Evolutionary conservation across 2,797 vertebrate genomes (phyloP).

Genomic region (Pangasius sanitwongsei): DNA sequence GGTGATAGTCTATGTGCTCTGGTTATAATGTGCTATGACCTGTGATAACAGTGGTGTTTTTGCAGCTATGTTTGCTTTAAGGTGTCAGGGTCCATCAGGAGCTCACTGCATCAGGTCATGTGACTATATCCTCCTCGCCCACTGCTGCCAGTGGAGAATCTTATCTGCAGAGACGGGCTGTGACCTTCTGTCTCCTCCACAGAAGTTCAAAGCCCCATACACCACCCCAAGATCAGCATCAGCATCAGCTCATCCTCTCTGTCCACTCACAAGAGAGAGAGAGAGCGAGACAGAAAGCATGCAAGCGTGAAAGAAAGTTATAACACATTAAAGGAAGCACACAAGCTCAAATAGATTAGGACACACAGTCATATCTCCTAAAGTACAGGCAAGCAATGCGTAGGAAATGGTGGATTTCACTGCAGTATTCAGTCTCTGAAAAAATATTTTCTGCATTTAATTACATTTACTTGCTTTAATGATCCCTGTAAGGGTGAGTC

Average conservation of each 20-base stretch:
- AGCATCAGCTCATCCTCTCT: constrained; percentile 25
- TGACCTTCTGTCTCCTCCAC: constrained; percentile 54
- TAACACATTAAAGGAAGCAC: constrained; percentile 25
- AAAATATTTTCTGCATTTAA: constrained; percentile 23
- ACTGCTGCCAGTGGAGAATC: constrained; percentile 25
- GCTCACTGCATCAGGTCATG: constrained; percentile 20
- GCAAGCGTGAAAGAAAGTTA: constrained; percentile 23
- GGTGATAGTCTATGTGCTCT: background rate
- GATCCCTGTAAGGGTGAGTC: constrained; percentile 7
- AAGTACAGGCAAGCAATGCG: background rate
- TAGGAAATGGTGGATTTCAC: background rate
- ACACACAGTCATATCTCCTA: constrained; percentile 10
- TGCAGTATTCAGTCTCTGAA: background rate
- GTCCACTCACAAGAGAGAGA: background rate
- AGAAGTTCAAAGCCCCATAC: constrained; percentile 46
- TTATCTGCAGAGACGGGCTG: constrained; percentile 48
- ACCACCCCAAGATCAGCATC: constrained; percentile 46
- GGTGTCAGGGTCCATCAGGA: constrained; percentile 14
- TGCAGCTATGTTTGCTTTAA: constrained; percentile 2
- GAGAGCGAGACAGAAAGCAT: constrained; percentile 20
- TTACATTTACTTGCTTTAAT: constrained; percentile 34
- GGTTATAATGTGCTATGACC: background rate
- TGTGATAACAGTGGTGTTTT: constrained; percentile 4
- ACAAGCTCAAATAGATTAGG: constrained; percentile 7
- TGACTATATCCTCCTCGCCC: constrained; percentile 14